Evolutionary conservation across 2,888 invertebrate species (phyloP).

Genomic region (Ptycholaimellus sp.): DNA sequence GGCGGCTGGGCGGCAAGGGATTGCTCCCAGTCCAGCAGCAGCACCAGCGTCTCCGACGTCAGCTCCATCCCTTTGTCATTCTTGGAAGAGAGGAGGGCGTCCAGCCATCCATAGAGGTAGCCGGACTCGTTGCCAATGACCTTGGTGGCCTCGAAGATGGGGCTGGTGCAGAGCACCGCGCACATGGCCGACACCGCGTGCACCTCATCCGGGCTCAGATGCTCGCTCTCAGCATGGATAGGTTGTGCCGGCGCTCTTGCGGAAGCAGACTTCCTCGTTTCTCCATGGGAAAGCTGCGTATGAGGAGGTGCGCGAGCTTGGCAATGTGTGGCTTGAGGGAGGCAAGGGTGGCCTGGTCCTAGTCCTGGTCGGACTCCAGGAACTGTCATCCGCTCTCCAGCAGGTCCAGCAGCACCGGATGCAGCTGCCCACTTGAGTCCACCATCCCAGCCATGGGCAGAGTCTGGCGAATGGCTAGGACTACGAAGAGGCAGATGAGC

Average conservation of each 20-base stretch:
- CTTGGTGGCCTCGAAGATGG: constrained; percentile 50
- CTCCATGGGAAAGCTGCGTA: constrained; percentile 71
- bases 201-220: constrained; percentile 31
- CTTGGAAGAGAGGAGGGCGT: constrained; percentile 58
- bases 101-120: constrained; percentile 68
- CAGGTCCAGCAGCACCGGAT: constrained; percentile 69
- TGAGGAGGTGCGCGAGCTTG: constrained; percentile 69
- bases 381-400: constrained; percentile 74
- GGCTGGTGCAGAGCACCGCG: constrained; percentile 75
- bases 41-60: too few species aligned
- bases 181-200: constrained; percentile 60
- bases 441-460: constrained; percentile 31
- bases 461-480: constrained; percentile 35
- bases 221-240: constrained; percentile 69
- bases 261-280: constrained; percentile 58
- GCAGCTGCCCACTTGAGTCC: constrained; percentile 55
- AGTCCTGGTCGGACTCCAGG: constrained; percentile 73
- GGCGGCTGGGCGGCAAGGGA: too few species aligned
- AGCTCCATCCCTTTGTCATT: too few species aligned
- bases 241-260: constrained; percentile 54
- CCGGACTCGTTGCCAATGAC: constrained; percentile 46
- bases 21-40: too few species aligned
- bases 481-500: constrained; percentile 64
- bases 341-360: constrained; percentile 53
- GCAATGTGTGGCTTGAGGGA: constrained; percentile 81